Conservation (phyloP, 2,888 invertebrate species). For the Chaetogeoica ovagalla region DNA sequence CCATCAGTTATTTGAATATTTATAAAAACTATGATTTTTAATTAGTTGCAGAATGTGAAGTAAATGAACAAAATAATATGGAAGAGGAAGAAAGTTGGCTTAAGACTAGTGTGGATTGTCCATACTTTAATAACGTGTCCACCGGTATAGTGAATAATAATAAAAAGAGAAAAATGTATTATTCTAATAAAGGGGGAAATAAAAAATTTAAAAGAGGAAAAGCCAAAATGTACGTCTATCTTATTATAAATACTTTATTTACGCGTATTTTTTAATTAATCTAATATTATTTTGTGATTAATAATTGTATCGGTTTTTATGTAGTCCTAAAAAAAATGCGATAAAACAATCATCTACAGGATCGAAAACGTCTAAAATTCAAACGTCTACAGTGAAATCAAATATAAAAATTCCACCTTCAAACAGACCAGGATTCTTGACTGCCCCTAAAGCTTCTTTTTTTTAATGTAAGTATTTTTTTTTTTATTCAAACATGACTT, state of each 20-base stretch:
- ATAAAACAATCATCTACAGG: background rate
- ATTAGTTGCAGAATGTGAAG: constrained; percentile 33
- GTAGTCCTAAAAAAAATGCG: constrained; percentile 27
- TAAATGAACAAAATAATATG: constrained; percentile 18
- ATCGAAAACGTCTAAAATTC: constrained; percentile 6
- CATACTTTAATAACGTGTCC: constrained; percentile 33
- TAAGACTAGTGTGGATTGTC: constrained; percentile 36
- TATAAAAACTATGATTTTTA: background rate
- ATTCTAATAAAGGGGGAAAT: constrained; percentile 37
- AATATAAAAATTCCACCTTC: constrained; percentile 51
- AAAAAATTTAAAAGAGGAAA: constrained; percentile 37
- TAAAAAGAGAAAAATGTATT: constrained; percentile 34
- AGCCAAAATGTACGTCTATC: constrained; percentile 30
- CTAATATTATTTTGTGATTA: background rate
- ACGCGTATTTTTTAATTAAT: background rate
- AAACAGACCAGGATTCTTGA: constrained; percentile 54
- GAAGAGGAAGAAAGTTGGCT: constrained; percentile 37
- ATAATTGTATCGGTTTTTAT: constrained; percentile 1
- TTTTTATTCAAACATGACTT: background rate
- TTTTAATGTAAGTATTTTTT: constrained; percentile 18
- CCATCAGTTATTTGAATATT: background rate
- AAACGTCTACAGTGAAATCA: constrained; percentile 43
- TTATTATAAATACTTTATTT: background rate
- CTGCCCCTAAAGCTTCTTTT: constrained; percentile 52
- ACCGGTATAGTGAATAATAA: constrained; percentile 4